Percentiles rank a stretch among this genome's conserved stretches.
phyloP scores from a whole-genome alignment of 1,140 invertebrate species.

The Brachionus rotundiformis region DNA sequence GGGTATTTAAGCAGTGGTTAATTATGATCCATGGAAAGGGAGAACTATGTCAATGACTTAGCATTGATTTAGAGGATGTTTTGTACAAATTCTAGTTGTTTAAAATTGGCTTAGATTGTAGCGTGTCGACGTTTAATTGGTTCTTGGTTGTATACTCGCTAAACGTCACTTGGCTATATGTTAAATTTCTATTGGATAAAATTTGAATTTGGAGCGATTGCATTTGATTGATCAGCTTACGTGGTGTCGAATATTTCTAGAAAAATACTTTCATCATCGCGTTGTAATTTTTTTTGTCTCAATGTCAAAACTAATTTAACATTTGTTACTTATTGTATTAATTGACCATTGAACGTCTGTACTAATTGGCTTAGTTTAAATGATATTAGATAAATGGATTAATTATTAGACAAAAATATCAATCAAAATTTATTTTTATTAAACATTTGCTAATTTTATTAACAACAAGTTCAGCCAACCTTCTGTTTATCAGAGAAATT shows the following conservation, averaged over 20 bases:
- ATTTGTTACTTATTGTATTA: no score
- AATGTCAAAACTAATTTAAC: neutral
- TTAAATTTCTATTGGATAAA: slow-evolving; percentile 33
- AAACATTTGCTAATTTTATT: no score
- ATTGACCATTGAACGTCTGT: no score
- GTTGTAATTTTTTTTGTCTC: neutral
- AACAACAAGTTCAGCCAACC: no score
- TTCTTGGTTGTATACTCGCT: neutral
- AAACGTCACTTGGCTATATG: neutral
- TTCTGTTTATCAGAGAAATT: no score
- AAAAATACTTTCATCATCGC: neutral
- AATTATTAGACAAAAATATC: no score
- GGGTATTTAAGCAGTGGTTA: neutral
- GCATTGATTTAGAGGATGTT: neutral
- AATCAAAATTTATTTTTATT: no score
- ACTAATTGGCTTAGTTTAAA: no score
- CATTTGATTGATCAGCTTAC: neutral
- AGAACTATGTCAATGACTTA: neutral
- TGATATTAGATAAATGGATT: no score
- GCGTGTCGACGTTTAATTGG: slow-evolving; percentile 20
- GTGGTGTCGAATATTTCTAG: neutral
- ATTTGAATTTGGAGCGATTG: neutral
- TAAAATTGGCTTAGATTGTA: neutral
- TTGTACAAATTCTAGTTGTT: slow-evolving; percentile 16
- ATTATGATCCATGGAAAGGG: neutral